These are phyloP conservation scores for Osedax frankpressi DNA, from an alignment of 2,888 invertebrate genomes.

Conservation along the genomic window DNA sequence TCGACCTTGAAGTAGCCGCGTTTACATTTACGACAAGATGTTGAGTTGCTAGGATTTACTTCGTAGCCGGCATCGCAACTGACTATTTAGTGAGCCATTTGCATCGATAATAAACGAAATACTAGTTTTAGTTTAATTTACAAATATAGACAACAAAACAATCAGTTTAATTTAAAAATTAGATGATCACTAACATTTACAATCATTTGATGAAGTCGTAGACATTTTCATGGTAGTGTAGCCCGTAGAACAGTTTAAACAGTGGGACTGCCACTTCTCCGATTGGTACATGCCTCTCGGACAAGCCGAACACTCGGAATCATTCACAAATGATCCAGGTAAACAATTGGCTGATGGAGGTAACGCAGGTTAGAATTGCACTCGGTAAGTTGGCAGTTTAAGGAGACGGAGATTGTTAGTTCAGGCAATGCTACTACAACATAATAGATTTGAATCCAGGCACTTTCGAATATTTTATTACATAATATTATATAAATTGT, in stretches of 20 bases:
- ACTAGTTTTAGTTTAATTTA: too few relatives aligned
- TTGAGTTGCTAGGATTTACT: not conserved
- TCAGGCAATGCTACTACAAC: too few relatives aligned
- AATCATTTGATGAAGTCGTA: not conserved
- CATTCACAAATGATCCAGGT: not conserved
- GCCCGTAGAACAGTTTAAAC: not conserved
- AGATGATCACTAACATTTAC: not conserved
- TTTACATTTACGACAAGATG: not conserved
- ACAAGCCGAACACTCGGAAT: not conserved
- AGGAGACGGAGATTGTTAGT: too few relatives aligned
- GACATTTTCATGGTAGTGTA: not conserved
- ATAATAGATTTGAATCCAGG: too few relatives aligned
- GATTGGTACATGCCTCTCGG: not conserved
- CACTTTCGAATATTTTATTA: too few relatives aligned
- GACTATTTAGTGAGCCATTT: not conserved
- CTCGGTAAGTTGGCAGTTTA: too few relatives aligned
- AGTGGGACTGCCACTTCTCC: not conserved
- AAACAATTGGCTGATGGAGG: not conserved
- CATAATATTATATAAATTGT: too few relatives aligned
- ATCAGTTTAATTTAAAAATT: too few relatives aligned
- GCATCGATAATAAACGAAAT: too few relatives aligned
- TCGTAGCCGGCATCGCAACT: not conserved
- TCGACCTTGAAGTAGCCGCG: not conserved
- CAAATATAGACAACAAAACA: too few relatives aligned
- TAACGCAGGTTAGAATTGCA: too few relatives aligned